phyloP scores from a whole-genome alignment of 2,888 invertebrate genomes.

The Nomada fabriciana region DNA sequence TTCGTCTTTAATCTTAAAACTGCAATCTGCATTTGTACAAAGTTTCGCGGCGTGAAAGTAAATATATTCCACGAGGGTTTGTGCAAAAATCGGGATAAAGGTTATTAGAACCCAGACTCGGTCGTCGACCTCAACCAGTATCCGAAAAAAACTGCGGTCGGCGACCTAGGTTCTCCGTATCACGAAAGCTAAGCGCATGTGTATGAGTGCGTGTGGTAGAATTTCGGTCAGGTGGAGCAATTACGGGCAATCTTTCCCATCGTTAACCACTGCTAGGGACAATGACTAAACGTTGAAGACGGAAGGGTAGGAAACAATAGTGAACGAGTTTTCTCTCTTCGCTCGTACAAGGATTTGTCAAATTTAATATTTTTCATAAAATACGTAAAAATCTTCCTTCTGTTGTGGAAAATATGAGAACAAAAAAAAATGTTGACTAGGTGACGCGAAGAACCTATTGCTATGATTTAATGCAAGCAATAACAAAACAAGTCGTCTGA shows the following conservation, averaged over 20 bases:
- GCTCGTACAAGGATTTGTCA: too few species aligned
- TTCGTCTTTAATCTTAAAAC: too few species aligned
- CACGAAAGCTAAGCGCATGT: neutral
- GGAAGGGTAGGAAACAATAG: neutral
- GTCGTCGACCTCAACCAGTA: neutral
- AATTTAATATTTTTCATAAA: too few species aligned
- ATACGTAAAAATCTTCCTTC: too few species aligned
- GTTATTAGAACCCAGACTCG: too few species aligned
- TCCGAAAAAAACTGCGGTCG: neutral
- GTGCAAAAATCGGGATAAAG: neutral
- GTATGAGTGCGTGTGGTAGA: constrained; percentile 3
- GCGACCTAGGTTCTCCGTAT: neutral
- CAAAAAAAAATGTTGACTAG: too few species aligned
- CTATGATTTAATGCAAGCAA: too few species aligned
- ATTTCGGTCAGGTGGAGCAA: constrained; percentile 32
- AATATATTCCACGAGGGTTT: neutral
- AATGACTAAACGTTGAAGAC: neutral
- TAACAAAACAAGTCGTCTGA: too few species aligned
- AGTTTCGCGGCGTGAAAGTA: neutral
- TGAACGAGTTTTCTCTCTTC: neutral
- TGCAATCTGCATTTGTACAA: too few species aligned
- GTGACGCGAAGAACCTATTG: too few species aligned
- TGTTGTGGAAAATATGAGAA: too few species aligned
- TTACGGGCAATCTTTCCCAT: constrained; percentile 6
- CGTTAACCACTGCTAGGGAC: neutral